Base-by-base conservation (phyloP, 2,888 invertebrate species). In the Drosophila neotestacea region DNA sequence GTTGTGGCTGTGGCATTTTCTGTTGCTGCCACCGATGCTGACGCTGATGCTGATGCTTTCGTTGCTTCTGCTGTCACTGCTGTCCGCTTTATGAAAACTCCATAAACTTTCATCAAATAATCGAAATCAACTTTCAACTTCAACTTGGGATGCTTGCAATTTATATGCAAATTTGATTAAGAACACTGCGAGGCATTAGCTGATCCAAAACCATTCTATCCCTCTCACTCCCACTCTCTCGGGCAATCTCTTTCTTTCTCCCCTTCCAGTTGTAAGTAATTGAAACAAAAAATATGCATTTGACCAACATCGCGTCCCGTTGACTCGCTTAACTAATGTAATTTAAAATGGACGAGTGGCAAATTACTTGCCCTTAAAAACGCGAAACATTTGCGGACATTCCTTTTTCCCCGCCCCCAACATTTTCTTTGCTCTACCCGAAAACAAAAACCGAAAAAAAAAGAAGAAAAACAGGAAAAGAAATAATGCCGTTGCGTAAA, bases 281-380 rank as follows among this genome's bases (percentile, higher is more conserved):
- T 83, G 87, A 81, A 87, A 81, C 81, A 75, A 71, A 64, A 79
- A 61, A 84, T 85, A 85, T 88, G 88, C 82, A 84, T 79, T 84
- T 87, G 88, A 71, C 88, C 85, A 85, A 65, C 67, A 41, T 58
- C 47, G 69, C 39, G 63, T 55, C 9, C 22, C 54, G 32, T 34
- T 73, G 54, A 58, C 51, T 68, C 65, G 67, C 85, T 71, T 82
- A 74, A 72, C 84, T 88, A 84, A 84, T 88, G 84, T 88, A 88
- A 84, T 84, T 84, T 84, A 85, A 84, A 84, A 84, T 75, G 84
- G 88, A 85, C 85, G 85, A 88, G 85, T 83, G 88, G 88, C 88
- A 84, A 84, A 84, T 84, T 85, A 85, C 88, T 87, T 79, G 85
- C 73, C 77, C 77, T 73, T 77, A 77, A 78, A 78, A 78, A 69